Base-by-base conservation (phyloP, 2,113 vertebrate genomes). In the Sylvietta virens region DNA sequence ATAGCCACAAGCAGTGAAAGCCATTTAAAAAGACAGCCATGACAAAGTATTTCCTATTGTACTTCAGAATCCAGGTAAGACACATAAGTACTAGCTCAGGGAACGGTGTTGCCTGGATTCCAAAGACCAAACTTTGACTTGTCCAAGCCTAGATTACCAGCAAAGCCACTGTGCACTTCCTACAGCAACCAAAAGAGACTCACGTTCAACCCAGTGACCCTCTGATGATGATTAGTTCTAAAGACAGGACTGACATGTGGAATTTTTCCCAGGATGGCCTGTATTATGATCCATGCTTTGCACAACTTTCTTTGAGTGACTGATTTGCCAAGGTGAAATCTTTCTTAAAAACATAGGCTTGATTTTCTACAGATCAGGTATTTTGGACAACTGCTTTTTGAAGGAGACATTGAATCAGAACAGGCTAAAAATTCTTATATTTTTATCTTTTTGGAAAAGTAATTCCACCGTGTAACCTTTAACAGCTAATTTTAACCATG, bases 391-490 rank as follows among this genome's bases (percentile, higher is more conserved):
- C 24, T 48, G 10, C 20, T 87, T 91, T 81, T 28, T 94, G 61
- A 89, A 91, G 31, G 48, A 94, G 56, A 84, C 11, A 30, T 69
- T 89, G 53, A 92, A 92, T 72, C n/a, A 72, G 37, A 74, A 70
- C 13, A 19, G 23, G 31, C 12, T 37, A 74, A 82, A 82, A 93
- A 70, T 57, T 81, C 26, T 79, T 69, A 22, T 35, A 67, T 71
- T 90, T 96, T 86, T 90, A 37, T 66, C 35, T 81, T 90, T 71
- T 44, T 94, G 71, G 89, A 94, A 95, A 94, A 87, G 24, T 84
- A 71, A 86, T 85, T 94, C n/a, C 37, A 45, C 40, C 81, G 13
- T 53, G 45, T 60, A 95, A 94, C 72, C 22, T 67, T 88, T 72
- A 86, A 72, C n/a, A 64, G 60, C 31, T 67, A 86, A 74, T 53